A percentile compares a stretch with the other conserved stretches of the same genome.
Conservation (phyloP, 2,888 invertebrate species). For the Sinodicranocentrus sp. region DNA sequence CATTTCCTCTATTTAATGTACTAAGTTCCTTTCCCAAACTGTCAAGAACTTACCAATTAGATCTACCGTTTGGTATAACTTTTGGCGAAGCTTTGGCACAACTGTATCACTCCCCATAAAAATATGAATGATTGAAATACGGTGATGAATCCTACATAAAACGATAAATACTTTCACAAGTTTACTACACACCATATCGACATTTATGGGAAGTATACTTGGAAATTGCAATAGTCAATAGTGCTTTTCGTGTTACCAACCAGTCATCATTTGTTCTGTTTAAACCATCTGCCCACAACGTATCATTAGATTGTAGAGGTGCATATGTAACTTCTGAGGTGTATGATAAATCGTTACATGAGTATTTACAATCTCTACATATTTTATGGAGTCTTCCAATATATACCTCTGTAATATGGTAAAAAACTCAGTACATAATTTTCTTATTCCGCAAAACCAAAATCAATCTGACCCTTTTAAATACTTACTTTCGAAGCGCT, state of each 20-base stretch:
- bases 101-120: constrained; percentile 60
- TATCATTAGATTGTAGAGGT: constrained; percentile 13
- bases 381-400: constrained; percentile 19
- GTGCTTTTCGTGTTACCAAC: background rate
- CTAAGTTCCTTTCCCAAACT: background rate
- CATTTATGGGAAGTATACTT: too few species aligned
- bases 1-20: too few species aligned
- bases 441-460: too few species aligned
- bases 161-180: background rate
- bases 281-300: constrained; percentile 27
- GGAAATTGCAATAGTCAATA: too few species aligned
- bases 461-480: too few species aligned
- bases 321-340: constrained; percentile 53
- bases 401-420: constrained; percentile 28
- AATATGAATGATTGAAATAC: constrained; percentile 58
- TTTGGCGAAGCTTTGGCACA: constrained; percentile 54
- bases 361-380: constrained; percentile 52
- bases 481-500: constrained; percentile 33
- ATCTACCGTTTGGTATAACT: constrained; percentile 56
- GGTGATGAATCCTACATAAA: constrained; percentile 54
- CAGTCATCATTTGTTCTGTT: constrained; percentile 17
- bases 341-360: constrained; percentile 55
- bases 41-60: constrained; percentile 64
- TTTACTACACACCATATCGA: too few species aligned
- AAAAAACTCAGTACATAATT: too few species aligned